Conservation (phyloP, 2,888 invertebrate species). For the Platycheirus albimanus region DNA sequence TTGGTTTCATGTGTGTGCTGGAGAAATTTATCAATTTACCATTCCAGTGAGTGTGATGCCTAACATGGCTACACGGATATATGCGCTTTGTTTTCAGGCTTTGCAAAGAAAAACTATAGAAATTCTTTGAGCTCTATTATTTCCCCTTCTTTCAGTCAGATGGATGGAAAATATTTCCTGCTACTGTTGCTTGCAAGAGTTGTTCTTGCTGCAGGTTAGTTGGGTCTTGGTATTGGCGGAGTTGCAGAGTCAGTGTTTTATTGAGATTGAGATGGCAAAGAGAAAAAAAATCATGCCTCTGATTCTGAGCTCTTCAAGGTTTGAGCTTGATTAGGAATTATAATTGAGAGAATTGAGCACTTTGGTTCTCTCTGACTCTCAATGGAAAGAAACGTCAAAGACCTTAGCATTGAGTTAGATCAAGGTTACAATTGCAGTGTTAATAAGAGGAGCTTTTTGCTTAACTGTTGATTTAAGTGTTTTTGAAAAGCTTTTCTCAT, state of each 20-base stretch:
- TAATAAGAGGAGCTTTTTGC: slow-evolving; percentile 26
- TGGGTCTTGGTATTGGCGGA: neutral
- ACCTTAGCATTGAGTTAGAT: slow-evolving; percentile 70
- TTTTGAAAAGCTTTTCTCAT: neutral
- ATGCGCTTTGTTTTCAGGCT: neutral
- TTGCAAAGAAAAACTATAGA: slow-evolving; percentile 39
- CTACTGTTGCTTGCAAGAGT: slow-evolving; percentile 37
- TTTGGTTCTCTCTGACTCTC: slow-evolving; percentile 21
- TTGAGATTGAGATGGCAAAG: neutral
- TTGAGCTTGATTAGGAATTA: neutral
- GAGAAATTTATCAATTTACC: slow-evolving; percentile 61
- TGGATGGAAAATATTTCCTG: slow-evolving; percentile 49
- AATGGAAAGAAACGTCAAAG: slow-evolving; percentile 60
- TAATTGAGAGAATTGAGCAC: slow-evolving; percentile 16
- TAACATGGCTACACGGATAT: slow-evolving; percentile 2
- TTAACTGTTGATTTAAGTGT: slow-evolving; percentile 2
- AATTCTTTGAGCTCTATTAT: slow-evolving; percentile 51
- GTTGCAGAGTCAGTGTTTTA: neutral
- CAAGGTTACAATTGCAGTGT: slow-evolving; percentile 58
- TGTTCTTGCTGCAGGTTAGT: slow-evolving; percentile 3
- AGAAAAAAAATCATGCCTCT: too few species aligned
- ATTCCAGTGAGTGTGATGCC: slow-evolving; percentile 60
- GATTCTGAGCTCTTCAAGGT: too few species aligned
- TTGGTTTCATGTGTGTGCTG: slow-evolving; percentile 26
- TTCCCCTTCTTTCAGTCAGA: slow-evolving; percentile 36